phyloP scores from a whole-genome alignment of 2,113 vertebrate species.

The Campylomormyrus tamandua region DNA sequence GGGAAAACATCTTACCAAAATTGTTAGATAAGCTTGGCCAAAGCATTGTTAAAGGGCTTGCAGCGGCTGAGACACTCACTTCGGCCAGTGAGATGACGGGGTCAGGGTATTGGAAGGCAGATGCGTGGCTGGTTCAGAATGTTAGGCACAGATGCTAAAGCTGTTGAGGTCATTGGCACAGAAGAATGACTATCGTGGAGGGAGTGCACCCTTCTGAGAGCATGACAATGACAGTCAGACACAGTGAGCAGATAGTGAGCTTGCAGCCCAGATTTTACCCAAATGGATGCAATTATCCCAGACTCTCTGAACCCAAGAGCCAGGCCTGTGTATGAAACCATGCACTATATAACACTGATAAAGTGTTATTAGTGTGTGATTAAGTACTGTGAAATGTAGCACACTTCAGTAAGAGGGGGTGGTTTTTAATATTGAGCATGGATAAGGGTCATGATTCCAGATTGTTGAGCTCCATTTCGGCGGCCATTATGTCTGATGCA shows the following conservation, averaged over 20 bases:
- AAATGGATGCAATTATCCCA: neutral
- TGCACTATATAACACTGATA: neutral
- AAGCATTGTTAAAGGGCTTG: neutral
- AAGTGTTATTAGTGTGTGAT: neutral
- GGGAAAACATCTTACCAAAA: neutral
- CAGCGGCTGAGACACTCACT: neutral
- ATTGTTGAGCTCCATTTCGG: neutral
- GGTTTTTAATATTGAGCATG: neutral
- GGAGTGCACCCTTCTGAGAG: neutral
- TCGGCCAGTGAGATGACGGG: neutral
- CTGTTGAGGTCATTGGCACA: neutral
- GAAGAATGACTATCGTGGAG: neutral
- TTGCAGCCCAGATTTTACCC: neutral
- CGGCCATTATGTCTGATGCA: neutral
- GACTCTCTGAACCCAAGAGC: neutral
- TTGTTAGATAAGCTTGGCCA: neutral
- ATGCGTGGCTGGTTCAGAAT: neutral
- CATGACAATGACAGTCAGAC: neutral
- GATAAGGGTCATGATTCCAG: neutral
- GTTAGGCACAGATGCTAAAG: neutral
- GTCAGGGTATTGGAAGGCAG: neutral
- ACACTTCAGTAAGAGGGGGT: neutral
- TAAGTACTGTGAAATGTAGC: neutral
- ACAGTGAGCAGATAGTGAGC: neutral
- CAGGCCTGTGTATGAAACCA: neutral